These are phyloP conservation scores for Quadroppia sp. DNA, from an alignment of 2,888 invertebrate species.

Conservation along the genomic window DNA sequence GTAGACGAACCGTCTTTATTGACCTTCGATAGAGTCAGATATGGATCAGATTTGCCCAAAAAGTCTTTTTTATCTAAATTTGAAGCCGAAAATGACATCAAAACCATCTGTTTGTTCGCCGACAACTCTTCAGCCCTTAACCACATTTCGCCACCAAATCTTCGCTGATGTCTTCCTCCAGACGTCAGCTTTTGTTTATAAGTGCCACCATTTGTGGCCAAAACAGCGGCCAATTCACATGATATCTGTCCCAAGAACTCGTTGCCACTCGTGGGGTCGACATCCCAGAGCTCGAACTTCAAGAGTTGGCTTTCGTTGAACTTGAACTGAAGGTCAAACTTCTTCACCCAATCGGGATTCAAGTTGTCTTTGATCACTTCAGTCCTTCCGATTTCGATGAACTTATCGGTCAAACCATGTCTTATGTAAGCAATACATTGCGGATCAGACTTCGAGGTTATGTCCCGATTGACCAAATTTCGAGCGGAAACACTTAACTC, in stretches of 20 bases:
- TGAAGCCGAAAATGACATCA: conserved; percentile 52
- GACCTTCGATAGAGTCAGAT: conserved; percentile 47
- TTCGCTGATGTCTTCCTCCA: conserved; percentile 13
- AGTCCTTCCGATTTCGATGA: conserved; percentile 54
- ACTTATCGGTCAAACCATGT: conserved; percentile 48
- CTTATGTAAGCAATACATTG: conserved; percentile 54
- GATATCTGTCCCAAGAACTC: conserved; percentile 58
- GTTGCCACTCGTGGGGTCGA: conserved; percentile 47
- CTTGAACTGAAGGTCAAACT: conserved; percentile 58
- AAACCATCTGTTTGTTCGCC: conserved; percentile 41
- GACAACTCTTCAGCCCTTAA: conserved; percentile 49
- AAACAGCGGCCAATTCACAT: conserved; percentile 58
- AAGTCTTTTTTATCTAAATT: conserved; percentile 53
- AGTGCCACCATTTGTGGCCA: conserved; percentile 49
- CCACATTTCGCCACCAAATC: conserved; percentile 46
- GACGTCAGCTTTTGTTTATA: conserved; percentile 44
- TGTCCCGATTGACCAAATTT: conserved; percentile 56
- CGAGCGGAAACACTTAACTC: conserved; percentile 53
- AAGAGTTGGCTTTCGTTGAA: conserved; percentile 61
- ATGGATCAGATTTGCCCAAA: conserved; percentile 33
- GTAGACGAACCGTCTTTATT: conserved; percentile 56
- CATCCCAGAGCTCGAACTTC: conserved; percentile 55
- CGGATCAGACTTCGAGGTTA: conserved; percentile 60
- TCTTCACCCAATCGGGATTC: conserved; percentile 58
- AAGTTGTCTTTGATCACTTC: conserved; percentile 56